phyloP scores from a whole-genome alignment of 1,140 invertebrate genomes.

The Andrena cerasifolii region DNA sequence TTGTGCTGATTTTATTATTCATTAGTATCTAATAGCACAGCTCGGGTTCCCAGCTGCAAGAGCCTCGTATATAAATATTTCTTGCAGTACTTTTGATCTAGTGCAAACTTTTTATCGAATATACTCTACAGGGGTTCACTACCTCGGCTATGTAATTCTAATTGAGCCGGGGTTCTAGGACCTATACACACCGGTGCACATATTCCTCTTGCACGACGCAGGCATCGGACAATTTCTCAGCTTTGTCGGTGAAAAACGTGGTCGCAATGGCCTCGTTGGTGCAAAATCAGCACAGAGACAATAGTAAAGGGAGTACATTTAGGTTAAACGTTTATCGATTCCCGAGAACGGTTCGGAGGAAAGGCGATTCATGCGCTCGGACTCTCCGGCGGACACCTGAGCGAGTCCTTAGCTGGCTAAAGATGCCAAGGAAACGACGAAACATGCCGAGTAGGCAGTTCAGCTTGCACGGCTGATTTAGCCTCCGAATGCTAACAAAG shows the following conservation, averaged over 20 bases:
- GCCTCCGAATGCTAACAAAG: background rate
- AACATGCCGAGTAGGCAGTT: constrained; percentile 35
- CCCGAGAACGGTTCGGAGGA: constrained; percentile 1
- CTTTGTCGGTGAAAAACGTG: background rate
- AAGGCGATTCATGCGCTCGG: constrained; percentile 33
- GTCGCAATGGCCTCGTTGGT: background rate
- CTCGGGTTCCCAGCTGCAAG: too few relatives aligned
- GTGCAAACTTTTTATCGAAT: too few relatives aligned
- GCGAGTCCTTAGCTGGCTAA: constrained; percentile 50
- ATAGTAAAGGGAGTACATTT: constrained; percentile 38
- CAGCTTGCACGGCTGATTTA: constrained; percentile 39
- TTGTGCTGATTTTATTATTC: too few relatives aligned
- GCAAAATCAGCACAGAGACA: constrained; percentile 1
- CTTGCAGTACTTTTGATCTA: too few relatives aligned
- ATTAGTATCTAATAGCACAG: too few relatives aligned
- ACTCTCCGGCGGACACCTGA: constrained; percentile 39
- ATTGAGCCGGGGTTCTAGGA: too few relatives aligned
- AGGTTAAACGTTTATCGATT: constrained; percentile 50
- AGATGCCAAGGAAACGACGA: constrained; percentile 63
- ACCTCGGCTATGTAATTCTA: too few relatives aligned
- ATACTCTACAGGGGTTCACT: too few relatives aligned
- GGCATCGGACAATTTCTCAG: background rate
- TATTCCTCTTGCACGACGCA: too few relatives aligned
- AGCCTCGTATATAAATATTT: too few relatives aligned
- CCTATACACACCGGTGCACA: too few relatives aligned